Base-by-base conservation (phyloP, 1,140 invertebrate species). In the Chironomus tepperi region DNA sequence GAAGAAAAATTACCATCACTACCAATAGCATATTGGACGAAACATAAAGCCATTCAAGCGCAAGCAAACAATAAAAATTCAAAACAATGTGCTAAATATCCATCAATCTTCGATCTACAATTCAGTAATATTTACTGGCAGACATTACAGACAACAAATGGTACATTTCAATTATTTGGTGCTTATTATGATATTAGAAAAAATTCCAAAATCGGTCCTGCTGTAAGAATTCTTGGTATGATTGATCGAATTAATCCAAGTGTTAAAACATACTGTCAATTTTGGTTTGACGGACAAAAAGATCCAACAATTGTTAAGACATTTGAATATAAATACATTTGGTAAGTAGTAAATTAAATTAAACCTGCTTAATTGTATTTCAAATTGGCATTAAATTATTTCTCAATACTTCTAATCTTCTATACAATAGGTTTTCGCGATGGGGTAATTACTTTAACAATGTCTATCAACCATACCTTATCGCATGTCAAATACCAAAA, bases 91-190 rank as follows among this genome's bases (percentile, higher is more conserved):
- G 90, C 90, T 75, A 86, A 86, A 24, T 95, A 93, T 79, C 94
- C 95, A 0, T 93, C 88, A 72, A 89, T 96, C 73, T 94, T 91
- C 79, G 93, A 95, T 77, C 84, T 97, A 74, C 90, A 96, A 80
- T 96, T 94, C 84, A 95, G 95, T 82, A 96, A 97, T 80, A 88
- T 93, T 7, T 95, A 95, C 81, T 95, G 93, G 93, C 93, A 97
- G 81, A 92, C 89, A 10, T 77, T 95, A 77, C 86, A 87, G 75
- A 90, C 91, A 0, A 87, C 86, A 42, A 93, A 95, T 77, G 93
- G 93, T 0, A 93, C 93, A 0, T 95, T 96, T 79, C 93, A 95
- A 77, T 81, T 97, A 1, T 96, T 93, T 79, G 93, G 92, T 0
- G 94, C 95, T 12, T 97, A 95, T 81, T 91, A 94, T 78, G 95